phyloP scores from a whole-genome alignment of 2,888 invertebrate genomes.

The Hyles lineata region DNA sequence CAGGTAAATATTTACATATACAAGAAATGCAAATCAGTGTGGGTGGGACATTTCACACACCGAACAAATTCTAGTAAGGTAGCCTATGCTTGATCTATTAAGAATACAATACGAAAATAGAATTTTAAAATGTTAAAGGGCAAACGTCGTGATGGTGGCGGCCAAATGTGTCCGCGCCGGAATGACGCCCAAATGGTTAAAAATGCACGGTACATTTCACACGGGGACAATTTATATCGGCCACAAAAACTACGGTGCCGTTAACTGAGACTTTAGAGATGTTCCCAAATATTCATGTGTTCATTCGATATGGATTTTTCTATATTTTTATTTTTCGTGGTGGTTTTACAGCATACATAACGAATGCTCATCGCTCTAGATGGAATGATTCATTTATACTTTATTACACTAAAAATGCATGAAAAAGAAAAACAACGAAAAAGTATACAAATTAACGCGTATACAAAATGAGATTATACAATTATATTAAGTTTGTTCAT shows the following conservation, averaged over 20 bases:
- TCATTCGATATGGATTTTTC: not conserved
- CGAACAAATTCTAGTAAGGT: not conserved
- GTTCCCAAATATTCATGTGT: not conserved
- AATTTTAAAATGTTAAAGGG: not conserved
- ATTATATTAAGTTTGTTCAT: too few species aligned
- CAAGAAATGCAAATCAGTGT: too few species aligned
- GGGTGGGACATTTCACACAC: not conserved
- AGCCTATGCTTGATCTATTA: not conserved
- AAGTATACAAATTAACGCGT: too few species aligned
- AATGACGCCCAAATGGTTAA: constrained; percentile 66
- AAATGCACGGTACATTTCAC: constrained; percentile 74
- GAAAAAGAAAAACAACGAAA: not conserved
- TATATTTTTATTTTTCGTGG: not conserved
- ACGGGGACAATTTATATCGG: constrained; percentile 61
- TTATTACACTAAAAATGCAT: not conserved
- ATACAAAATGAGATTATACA: too few species aligned
- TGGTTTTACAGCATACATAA: too few species aligned
- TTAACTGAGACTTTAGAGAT: not conserved
- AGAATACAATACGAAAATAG: not conserved
- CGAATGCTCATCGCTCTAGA: too few species aligned
- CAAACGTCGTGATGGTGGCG: constrained; percentile 47
- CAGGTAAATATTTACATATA: too few species aligned
- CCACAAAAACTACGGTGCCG: constrained; percentile 45
- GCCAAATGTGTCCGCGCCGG: constrained; percentile 62
- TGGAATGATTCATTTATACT: too few species aligned